phyloP scores from a whole-genome alignment of 2,797 vertebrate genomes.

The Delichon dasypus region DNA sequence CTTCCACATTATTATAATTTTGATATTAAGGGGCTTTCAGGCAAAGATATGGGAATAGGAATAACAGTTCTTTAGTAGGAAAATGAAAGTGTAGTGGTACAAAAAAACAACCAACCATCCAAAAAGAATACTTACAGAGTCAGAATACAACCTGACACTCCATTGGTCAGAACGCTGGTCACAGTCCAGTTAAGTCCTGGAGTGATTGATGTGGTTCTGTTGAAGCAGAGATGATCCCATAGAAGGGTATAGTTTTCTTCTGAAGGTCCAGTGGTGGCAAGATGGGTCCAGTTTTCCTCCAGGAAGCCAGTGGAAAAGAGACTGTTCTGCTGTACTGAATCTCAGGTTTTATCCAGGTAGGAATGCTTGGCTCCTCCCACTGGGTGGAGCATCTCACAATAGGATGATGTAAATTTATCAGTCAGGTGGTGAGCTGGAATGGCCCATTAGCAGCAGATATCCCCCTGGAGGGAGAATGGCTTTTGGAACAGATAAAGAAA shows the following conservation, averaged over 20 bases:
- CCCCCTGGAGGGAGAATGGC: not conserved
- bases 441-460: not conserved
- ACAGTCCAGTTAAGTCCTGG: not conserved
- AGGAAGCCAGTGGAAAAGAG: not conserved
- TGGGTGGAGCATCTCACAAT: no score
- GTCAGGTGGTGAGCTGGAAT: not conserved
- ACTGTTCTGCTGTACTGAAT: not conserved
- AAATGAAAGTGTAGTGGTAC: not conserved
- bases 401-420: not conserved
- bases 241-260: not conserved
- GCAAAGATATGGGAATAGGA: not conserved
- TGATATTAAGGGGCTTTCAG: not conserved
- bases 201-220: not conserved
- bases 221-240: not conserved
- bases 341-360: not conserved
- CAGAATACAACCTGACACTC: not conserved
- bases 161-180: not conserved
- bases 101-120: not conserved
- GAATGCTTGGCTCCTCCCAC: not conserved
- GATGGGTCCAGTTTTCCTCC: not conserved
- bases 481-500: not conserved
- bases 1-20: not conserved
- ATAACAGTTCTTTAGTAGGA: not conserved
- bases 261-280: not conserved
- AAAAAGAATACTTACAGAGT: not conserved